These are phyloP conservation scores for Cherax destructor DNA, from an alignment of 1,140 invertebrate species.

Conservation along the genomic window DNA sequence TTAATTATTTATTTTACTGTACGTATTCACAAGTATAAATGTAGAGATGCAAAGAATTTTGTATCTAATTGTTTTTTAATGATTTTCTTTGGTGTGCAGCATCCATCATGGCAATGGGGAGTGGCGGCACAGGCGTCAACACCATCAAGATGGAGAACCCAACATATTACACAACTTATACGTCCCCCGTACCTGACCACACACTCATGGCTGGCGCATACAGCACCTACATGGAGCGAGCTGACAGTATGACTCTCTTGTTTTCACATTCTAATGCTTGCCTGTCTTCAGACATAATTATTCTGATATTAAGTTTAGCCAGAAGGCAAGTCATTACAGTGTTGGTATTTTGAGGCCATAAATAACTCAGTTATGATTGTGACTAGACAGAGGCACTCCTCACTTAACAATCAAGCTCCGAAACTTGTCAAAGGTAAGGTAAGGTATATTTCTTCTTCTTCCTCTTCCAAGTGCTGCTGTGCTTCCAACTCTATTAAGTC, in stretches of 20 bases:
- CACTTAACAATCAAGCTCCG: no score
- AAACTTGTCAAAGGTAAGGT: no score
- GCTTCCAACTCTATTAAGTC: no score
- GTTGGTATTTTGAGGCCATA: no score
- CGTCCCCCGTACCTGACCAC: conserved; percentile 82
- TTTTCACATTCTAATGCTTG: no score
- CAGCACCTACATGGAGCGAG: conserved; percentile 77
- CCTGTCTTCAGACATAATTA: no score
- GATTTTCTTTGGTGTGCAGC: conserved; percentile 78
- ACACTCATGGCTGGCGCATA: conserved; percentile 79
- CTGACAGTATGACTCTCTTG: conserved; percentile 43
- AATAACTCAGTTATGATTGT: no score
- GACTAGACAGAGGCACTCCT: no score
- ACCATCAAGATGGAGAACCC: conserved; percentile 93
- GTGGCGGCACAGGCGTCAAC: conserved; percentile 79
- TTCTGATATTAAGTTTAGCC: no score
- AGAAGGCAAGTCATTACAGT: no score
- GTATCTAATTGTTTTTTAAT: background rate
- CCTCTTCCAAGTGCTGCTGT: no score
- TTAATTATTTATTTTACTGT: conserved; percentile 25
- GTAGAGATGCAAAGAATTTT: background rate
- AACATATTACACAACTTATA: conserved; percentile 95
- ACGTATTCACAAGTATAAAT: conserved; percentile 38
- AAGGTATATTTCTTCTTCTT: no score
- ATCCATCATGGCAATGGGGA: conserved; percentile 85